Percentiles rank a stretch among this genome's conserved stretches.
Conservation (phyloP, 2,797 vertebrate genomes). For the Coranthus polyacanthus region DNA sequence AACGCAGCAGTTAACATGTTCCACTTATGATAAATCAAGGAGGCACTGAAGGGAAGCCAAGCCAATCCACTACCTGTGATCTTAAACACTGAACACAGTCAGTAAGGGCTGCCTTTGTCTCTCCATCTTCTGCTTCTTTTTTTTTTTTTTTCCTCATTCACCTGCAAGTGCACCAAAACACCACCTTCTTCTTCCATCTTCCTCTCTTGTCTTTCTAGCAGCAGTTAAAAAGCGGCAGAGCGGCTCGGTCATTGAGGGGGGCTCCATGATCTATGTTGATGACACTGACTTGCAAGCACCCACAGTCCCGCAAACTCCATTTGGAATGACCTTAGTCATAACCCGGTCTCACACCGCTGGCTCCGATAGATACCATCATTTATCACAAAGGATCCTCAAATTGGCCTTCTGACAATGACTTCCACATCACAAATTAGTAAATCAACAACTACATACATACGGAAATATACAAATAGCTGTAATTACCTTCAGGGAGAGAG, state of each 20-base stretch:
- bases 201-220: constrained; percentile 23
- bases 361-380: constrained; percentile 61
- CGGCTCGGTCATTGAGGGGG: constrained; percentile 54
- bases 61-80: constrained; percentile 43
- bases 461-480: constrained; percentile 67
- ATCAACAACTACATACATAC: constrained; percentile 65
- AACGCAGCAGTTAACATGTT: constrained; percentile 62
- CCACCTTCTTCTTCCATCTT: constrained; percentile 10
- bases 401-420: constrained; percentile 59
- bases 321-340: constrained; percentile 74
- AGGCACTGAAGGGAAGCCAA: constrained; percentile 36
- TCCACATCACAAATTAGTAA: constrained; percentile 59
- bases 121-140: constrained; percentile 5
- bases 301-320: constrained; percentile 69
- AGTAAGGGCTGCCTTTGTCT: constrained; percentile 1
- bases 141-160: constrained; percentile 28
- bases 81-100: constrained; percentile 32
- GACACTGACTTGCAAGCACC: constrained; percentile 66
- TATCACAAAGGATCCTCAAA: constrained; percentile 59
- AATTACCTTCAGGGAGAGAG: constrained; percentile 49
- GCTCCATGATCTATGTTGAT: constrained; percentile 72
- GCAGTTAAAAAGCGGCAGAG: constrained; percentile 52
- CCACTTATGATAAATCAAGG: constrained; percentile 68
- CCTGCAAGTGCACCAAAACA: constrained; percentile 32
- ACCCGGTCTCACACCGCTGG: constrained; percentile 68